Evolutionary conservation across 1,140 invertebrate genomes (phyloP), one percentile per base, ranked within the genome.

Genomic region (Drosophila guanche): DNA sequence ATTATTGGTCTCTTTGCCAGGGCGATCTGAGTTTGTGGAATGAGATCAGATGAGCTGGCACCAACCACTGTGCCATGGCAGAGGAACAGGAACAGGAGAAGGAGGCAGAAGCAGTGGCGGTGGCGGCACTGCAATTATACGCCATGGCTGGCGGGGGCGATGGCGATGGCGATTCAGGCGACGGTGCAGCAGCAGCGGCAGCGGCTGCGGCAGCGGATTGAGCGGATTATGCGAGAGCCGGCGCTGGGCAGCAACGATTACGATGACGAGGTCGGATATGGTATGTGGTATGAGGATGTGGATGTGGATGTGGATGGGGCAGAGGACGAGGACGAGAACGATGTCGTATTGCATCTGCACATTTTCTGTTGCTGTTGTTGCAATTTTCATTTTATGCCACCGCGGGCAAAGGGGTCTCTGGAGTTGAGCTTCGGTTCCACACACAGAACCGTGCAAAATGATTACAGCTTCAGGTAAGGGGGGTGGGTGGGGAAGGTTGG

Each of bases 361-460:
- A 37, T 37, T 37, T 12, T 16, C 5, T 43, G 4, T 46, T 63
- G 60, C 57, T 70, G 65, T 51, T 72, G 56, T 57, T 75, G 79
- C 79, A 83, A 76, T 83, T 37, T 83, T 83, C 57, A 84, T 79
- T 83, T 84, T 84, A 55, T 70, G 79, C 58, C 79, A 83, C 63
- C 74, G 74, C 68, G 27, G 78, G 72, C 78, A 61, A 76, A 37
- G 10, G 41, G 53, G 65, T 42, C 51, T 50, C 43, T 48, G 40
- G 52, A 61, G 53, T 42, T 27, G 16, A 52, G 50, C 68, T 58
- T 50, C 20, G 20, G 41, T 33, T 29, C 29, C n/a, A 29, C 16
- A 14, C 33, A 20, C 37, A 22, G 47, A 42, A 70, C 57, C 76
- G 72, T 76, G 67, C 80, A 79, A 85, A 84, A 80, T 85, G 66